Base-by-base conservation (phyloP, 1,140 invertebrate genomes). In the Cyrtorhinus lividipennis region DNA sequence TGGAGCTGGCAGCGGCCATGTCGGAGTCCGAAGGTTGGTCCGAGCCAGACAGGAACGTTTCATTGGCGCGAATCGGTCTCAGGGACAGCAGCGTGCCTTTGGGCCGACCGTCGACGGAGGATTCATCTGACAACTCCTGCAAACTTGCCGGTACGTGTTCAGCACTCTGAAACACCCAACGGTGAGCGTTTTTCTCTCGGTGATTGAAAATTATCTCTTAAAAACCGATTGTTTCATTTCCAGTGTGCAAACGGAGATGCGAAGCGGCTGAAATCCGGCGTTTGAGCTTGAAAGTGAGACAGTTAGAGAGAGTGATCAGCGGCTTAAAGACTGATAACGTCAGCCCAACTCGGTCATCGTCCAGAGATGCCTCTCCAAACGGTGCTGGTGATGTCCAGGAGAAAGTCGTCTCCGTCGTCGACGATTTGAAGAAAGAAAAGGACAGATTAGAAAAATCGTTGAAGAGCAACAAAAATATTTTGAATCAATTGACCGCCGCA, bases 21-120 rank as follows among this genome's bases (percentile, higher is more conserved):
- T 87, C 85, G 0, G 87, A 90, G 70, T 87, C 84, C 0, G 89
- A 92, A 68, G 83, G 84, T 20, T 91, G 88, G 82, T 90, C 87
- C 0, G 88, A 90, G 70, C 88, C 88, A 0, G 88, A 92, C 68
- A 78, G 86, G 63, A 82, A 80, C 62, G 86, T 90, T 0, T 90
- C 87, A 0, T 72, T 85, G 62, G 85, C 84, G 0, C 77, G 87
- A 64, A 89, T 90, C 46, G 87, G 87, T 1, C 72, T 90, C 2
- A 77, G 77, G 78, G 24, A 75, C 71, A 20, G 20, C 53, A n/a
- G 23, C 38, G 1, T 53, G 8, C 23, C 26, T n/a, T 46, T 5
- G 13, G 18, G 25, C 58, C 2, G 22, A 1, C 18, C 38, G 22
- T 60, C 44, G 13, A 26, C 53, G 23, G 57, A 66, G 15, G 64